Conservation (phyloP, 2,888 invertebrate genomes). For the Cephus runcator region DNA sequence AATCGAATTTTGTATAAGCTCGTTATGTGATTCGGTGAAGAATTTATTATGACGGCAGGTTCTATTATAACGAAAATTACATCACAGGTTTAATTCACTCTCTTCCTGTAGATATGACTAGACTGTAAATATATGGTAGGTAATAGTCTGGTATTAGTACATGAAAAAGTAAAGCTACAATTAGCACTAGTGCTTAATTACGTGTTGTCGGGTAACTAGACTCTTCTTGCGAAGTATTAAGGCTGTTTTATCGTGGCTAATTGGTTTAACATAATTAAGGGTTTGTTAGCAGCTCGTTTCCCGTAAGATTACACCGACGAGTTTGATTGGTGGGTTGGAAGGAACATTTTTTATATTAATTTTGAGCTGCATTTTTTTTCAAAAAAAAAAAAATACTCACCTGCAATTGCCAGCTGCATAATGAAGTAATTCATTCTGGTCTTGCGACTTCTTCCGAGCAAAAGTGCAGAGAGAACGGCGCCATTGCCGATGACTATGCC, state of each 20-base stretch:
- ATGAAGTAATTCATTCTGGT: conserved; percentile 80
- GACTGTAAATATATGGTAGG: neutral
- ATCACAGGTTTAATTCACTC: neutral
- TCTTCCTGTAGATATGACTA: neutral
- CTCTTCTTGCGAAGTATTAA: neutral
- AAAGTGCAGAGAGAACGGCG: conserved; percentile 72
- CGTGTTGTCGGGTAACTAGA: neutral
- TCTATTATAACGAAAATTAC: neutral
- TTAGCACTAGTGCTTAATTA: neutral
- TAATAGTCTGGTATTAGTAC: neutral
- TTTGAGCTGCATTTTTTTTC: neutral
- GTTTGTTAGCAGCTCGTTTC: neutral
- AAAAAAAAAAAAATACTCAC: conserved; percentile 60
- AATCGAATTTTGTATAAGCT: neutral
- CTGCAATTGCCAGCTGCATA: conserved; percentile 75
- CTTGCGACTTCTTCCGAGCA: conserved; percentile 72
- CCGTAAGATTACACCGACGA: neutral
- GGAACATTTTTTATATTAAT: neutral
- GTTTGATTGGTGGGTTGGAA: neutral
- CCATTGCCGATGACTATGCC: conserved; percentile 75
- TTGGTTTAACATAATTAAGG: neutral
- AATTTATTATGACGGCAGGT: neutral
- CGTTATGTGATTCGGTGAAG: neutral
- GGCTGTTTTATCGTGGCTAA: neutral
- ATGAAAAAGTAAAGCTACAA: neutral